These are phyloP conservation scores for Maniola hyperantus DNA, from an alignment of 2,888 invertebrate species.

Conservation along the genomic window DNA sequence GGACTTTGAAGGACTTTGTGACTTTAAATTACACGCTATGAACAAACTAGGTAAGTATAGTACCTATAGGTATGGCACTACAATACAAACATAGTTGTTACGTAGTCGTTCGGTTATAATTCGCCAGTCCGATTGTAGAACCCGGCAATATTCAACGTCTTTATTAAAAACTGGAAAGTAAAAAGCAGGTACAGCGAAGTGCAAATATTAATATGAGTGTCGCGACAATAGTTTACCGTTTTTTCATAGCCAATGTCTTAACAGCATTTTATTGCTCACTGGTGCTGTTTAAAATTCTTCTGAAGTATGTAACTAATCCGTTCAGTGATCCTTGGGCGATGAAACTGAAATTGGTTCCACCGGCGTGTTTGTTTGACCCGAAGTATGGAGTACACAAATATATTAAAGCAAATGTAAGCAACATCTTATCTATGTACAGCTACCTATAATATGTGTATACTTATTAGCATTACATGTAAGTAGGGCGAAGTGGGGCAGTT, in stretches of 20 bases:
- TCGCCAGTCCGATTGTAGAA: conserved; percentile 3
- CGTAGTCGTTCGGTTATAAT: background rate
- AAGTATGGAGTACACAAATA: conserved; percentile 81
- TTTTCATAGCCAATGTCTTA: conserved; percentile 52
- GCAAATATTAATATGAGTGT: conserved; percentile 45
- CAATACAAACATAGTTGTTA: background rate
- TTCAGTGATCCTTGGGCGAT: conserved; percentile 57
- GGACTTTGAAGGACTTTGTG: background rate
- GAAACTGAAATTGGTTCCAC: conserved; percentile 71
- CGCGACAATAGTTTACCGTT: conserved; percentile 47
- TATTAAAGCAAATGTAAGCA: conserved; percentile 79
- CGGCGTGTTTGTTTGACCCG: conserved; percentile 68
- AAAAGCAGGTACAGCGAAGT: background rate
- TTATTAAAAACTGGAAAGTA: background rate
- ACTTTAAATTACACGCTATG: background rate
- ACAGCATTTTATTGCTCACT: conserved; percentile 52
- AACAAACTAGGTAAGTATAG: background rate
- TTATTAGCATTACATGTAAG: no score
- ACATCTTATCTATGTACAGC: background rate
- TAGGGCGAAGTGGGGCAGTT: no score
- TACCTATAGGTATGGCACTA: no score
- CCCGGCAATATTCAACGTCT: conserved; percentile 4
- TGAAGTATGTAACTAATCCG: conserved; percentile 60
- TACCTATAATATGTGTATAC: no score
- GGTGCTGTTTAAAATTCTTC: conserved; percentile 50